Base-by-base conservation (phyloP, 1,140 invertebrate species). In the Neuroterus valhalla region DNA sequence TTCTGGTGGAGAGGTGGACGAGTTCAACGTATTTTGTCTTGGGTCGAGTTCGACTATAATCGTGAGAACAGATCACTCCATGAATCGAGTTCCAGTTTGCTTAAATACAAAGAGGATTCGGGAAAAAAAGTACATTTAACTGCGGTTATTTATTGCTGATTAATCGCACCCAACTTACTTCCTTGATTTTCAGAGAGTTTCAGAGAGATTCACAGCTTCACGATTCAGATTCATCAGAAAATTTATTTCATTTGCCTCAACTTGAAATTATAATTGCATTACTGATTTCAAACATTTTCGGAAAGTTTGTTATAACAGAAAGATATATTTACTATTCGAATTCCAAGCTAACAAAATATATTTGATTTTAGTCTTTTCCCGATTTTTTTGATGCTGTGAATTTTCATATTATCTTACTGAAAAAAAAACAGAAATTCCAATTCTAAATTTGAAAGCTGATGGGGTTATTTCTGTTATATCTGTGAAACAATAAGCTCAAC, bases 141-240 rank as follows among this genome's bases (percentile, higher is more conserved):
- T 14, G 55, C 14, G 55, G 21, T 62, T 62, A 62, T 62, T 62
- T 62, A 62, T 62, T 31, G 26, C 26, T 62, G 52, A 62, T 62
- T 55, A 55, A 62, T 62, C 55, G 23, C 55, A 62, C 55, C 55
- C 55, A 62, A n/a, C 23, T 62, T 26, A 26, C 55, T 62, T 62
- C 21, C 23, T 62, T 31, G 26, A 62, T 38, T 62, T 62, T 62
- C 55, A 62, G 23, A 11, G 14, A 62, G 55, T 62, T 62, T 62
- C 55, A 62, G 23, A 11, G 14, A 62, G 55, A 62, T 62, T 62
- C 23, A 55, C 52, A 55, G 23, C 23, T 26, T 26, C 3, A 5
- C 46, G 46, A 17, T 48, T n/a, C 26, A 62, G 23, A 23, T 62
- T 55, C 50, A 55, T 21, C 50, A 55, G 50, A 21, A 55, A 55